Evolutionary conservation across 2,888 invertebrate species (phyloP), one percentile per base, ranked within the genome.

Genomic region (Pyrrhia umbra): DNA sequence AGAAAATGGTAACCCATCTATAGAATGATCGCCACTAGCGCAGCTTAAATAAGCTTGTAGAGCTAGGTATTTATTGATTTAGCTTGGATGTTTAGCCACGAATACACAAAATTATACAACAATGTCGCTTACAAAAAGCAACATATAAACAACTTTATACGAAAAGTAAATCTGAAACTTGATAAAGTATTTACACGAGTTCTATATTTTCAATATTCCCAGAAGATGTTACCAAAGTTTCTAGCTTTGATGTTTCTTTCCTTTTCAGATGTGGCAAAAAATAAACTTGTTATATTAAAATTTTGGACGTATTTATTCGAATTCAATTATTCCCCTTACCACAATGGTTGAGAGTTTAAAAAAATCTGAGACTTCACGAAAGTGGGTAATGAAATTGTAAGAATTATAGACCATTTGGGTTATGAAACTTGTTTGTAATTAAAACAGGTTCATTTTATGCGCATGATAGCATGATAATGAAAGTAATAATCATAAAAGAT

Each of bases 171-270:
- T 64, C 9, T 34, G 2, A 43, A 56, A 55, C 18, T 43, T 55
- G 37, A 51, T 68, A 58, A 50, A 68, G 65, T 45, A 73, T 69
- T 63, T 56, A 63, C 13, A 57, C 64, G 23, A 20, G 13, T 25
- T 23, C 55, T 65, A 34, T 74, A 52, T 62, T 76, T 80, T 73
- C 68, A 82, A 78, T 78, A 80, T 78, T 79, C 61, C 62, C 57
- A 55, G 61, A 73, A 58, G 71, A 80, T 74, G 68, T 66, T 74
- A 73, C 56, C 56, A 76, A 83, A 83, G 67, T 81, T 84, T 34
- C 59, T 67, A 65, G 64, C 82, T 83, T 84, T 82, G 79, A 82
- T 66, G 70, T 80, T 75, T 69, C 75, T 78, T 81, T 77, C 73
- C 79, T 77, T 68, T 71, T 46, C 64, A 75, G 60, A 70, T 61